Evolutionary conservation across 2,888 invertebrate species (phyloP), one percentile per base, ranked within the genome.

Genomic region (Autographa gamma): DNA sequence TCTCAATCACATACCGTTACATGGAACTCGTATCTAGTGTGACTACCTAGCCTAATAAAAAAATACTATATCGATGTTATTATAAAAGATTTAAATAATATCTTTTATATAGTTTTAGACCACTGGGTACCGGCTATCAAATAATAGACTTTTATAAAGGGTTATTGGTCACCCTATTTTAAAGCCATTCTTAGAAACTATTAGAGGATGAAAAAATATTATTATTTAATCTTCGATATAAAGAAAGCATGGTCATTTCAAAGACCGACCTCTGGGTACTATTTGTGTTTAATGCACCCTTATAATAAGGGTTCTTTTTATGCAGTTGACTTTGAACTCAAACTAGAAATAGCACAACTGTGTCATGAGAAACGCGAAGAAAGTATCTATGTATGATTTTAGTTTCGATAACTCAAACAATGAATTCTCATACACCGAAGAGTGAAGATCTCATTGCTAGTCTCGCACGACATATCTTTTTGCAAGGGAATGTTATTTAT

Each of bases 221-320:
- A n/a, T 25, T 54, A 9, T 18, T 32, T 43, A 31, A 25, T 25
- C 32, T 43, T 5, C 7, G 2, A 7, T 43, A 25, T 16, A 13
- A 43, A 56, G 48, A 52, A 54, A 19, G 4, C 25, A 25, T 19
- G 0, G 43, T 38, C 54, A 32, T 41, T 6, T 58, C 48, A 14
- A 59, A 60, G 41, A 63, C 14, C 18, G 25, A 58, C 59, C 18
- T 63, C 59, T 66, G 54, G 54, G 13, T 13, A 56, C 13, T 56
- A 19, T 56, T 56, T 56, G 25, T 56, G 25, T 56, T 25, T 25
- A 9, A 60, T 67, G 59, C 32, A 38, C 54, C 59, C 65, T 38
- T 59, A 70, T 61, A 8, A 60, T 56, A 54, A 16, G 56, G 16
- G 62, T 16, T 56, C 38, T 60, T 64, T 77, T 76, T 77, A 68